Percentiles rank a stretch among this genome's conserved stretches.
phyloP scores from a whole-genome alignment of 2,113 vertebrate species.

The Toxotes chatareus region DNA sequence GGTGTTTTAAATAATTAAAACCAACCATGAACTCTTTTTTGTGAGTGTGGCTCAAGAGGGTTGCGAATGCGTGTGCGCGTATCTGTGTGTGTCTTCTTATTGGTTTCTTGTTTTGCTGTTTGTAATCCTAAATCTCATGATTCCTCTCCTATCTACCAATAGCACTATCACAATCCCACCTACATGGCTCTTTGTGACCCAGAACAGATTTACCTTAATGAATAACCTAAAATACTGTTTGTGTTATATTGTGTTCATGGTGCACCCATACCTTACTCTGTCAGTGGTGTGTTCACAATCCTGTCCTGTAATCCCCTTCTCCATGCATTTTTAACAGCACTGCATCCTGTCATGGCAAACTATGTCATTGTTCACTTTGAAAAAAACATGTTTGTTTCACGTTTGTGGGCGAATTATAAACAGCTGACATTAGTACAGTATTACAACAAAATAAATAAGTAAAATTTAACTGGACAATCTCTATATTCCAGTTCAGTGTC shows the following conservation, averaged over 20 bases:
- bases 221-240: constrained; percentile 31
- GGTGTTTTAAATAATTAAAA: constrained; percentile 84
- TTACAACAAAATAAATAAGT: neutral
- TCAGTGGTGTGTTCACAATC: constrained; percentile 57
- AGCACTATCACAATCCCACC: constrained; percentile 1
- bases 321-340: constrained; percentile 54
- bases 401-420: neutral
- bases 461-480: neutral
- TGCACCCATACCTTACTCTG: constrained; percentile 10
- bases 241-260: constrained; percentile 31
- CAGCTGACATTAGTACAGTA: neutral
- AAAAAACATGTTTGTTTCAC: neutral
- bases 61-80: neutral
- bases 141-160: constrained; percentile 5
- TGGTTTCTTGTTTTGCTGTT: neutral
- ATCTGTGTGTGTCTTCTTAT: neutral
- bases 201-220: constrained; percentile 29
- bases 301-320: constrained; percentile 70
- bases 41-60: constrained; percentile 58
- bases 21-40: constrained; percentile 67
- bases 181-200: constrained; percentile 14
- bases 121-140: constrained; percentile 4
- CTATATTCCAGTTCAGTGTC: neutral
- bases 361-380: constrained; percentile 34
- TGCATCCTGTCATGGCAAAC: constrained; percentile 53